Conservation (phyloP, 2,888 invertebrate species). For the Cantharis rustica region DNA sequence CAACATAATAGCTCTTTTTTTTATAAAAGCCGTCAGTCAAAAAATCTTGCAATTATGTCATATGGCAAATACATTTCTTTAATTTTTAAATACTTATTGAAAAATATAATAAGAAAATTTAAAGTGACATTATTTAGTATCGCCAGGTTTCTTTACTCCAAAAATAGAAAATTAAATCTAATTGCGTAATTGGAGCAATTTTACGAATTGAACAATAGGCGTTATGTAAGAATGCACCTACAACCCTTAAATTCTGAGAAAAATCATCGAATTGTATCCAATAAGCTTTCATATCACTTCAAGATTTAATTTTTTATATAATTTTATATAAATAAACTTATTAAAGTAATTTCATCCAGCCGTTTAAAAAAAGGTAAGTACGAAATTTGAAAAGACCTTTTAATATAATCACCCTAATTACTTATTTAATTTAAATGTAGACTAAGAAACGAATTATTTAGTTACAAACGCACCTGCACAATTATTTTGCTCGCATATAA, state of each 20-base stretch:
- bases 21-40: conserved; percentile 39
- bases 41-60: conserved; percentile 16
- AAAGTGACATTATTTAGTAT: neutral
- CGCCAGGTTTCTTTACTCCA: neutral
- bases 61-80: conserved; percentile 6
- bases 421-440: neutral
- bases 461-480: neutral
- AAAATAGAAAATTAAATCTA: neutral
- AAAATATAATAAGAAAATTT: neutral
- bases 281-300: conserved; percentile 12
- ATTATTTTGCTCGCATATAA: neutral
- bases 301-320: neutral
- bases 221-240: conserved; percentile 8
- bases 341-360: neutral
- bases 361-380: neutral
- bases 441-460: neutral
- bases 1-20: conserved; percentile 41
- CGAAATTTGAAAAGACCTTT: neutral
- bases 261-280: conserved; percentile 9
- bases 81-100: neutral
- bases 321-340: neutral
- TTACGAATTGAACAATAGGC: neutral
- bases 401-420: neutral
- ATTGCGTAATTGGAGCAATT: neutral
- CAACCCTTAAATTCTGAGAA: conserved; percentile 13